phyloP scores from a whole-genome alignment of 2,113 vertebrate genomes.

The Carettochelys insculpta region DNA sequence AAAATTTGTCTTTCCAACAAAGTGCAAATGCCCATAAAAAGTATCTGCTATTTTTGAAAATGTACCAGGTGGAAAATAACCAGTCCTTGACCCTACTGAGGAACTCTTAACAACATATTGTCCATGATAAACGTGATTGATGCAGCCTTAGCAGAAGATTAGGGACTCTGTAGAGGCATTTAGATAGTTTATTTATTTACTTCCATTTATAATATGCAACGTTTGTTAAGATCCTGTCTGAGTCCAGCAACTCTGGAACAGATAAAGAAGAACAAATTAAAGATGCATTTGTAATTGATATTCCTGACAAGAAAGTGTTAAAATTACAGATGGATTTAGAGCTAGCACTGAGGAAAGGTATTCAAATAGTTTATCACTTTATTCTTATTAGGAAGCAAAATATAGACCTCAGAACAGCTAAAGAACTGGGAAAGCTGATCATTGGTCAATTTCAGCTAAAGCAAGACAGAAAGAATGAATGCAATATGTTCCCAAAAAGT shows the following conservation, averaged over 20 bases:
- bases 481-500: slow-evolving; percentile 19
- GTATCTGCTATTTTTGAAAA: not conserved
- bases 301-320: slow-evolving; percentile 29
- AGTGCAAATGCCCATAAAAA: not conserved
- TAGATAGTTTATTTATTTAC: slow-evolving; percentile 19
- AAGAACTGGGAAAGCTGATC: slow-evolving; percentile 19
- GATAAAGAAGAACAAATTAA: slow-evolving; percentile 53
- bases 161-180: not conserved
- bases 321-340: slow-evolving; percentile 41
- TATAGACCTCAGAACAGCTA: not conserved
- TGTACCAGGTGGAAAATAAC: not conserved
- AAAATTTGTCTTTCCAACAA: not conserved
- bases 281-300: slow-evolving; percentile 45
- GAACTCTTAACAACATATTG: not conserved
- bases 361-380: slow-evolving; percentile 45
- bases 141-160: not conserved
- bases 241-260: slow-evolving; percentile 25
- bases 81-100: not conserved
- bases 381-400: slow-evolving; percentile 25
- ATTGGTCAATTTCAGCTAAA: slow-evolving; percentile 48
- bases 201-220: not conserved
- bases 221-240: slow-evolving; percentile 22
- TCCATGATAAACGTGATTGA: not conserved
- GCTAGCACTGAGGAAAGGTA: slow-evolving; percentile 28
- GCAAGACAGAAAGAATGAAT: not conserved